phyloP scores from a whole-genome alignment of 2,113 vertebrate species.

The Takifugu flavidus region DNA sequence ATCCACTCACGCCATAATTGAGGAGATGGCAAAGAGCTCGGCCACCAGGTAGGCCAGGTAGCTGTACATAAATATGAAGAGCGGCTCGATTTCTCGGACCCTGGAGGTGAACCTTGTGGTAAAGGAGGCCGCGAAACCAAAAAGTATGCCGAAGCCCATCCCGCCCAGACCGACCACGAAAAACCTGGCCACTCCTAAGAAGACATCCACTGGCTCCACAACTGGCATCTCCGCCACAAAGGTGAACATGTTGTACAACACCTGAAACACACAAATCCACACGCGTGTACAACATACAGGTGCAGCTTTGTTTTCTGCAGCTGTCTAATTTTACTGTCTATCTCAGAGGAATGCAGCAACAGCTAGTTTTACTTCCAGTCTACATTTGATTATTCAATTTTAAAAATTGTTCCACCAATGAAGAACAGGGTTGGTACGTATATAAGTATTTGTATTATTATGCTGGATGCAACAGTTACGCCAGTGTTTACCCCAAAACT shows the following conservation, averaged over 20 bases:
- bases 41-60: slow-evolving; percentile 95
- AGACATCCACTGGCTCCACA: slow-evolving; percentile 87
- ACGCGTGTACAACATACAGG: background rate
- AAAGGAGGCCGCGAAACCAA: slow-evolving; percentile 93
- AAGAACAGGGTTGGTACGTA: too few species aligned
- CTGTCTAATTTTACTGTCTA: background rate
- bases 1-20: slow-evolving; percentile 96
- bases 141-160: slow-evolving; percentile 85
- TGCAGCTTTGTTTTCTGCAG: background rate
- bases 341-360: too few species aligned
- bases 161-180: slow-evolving; percentile 91
- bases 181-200: slow-evolving; percentile 88
- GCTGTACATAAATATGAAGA: slow-evolving; percentile 97
- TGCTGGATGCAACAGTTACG: background rate
- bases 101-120: slow-evolving; percentile 94
- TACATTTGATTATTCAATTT: too few species aligned
- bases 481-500: background rate
- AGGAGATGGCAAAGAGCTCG: slow-evolving; percentile 92
- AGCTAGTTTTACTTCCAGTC: too few species aligned
- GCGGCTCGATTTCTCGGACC: slow-evolving; percentile 92
- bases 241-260: slow-evolving; percentile 95
- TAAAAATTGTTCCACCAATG: too few species aligned
- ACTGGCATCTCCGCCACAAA: slow-evolving; percentile 89
- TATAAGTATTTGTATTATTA: too few species aligned
- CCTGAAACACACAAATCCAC: slow-evolving; percentile 63